These are phyloP conservation scores for Ernsta delagoae DNA, from an alignment of 2,888 invertebrate genomes.

Conservation along the genomic window DNA sequence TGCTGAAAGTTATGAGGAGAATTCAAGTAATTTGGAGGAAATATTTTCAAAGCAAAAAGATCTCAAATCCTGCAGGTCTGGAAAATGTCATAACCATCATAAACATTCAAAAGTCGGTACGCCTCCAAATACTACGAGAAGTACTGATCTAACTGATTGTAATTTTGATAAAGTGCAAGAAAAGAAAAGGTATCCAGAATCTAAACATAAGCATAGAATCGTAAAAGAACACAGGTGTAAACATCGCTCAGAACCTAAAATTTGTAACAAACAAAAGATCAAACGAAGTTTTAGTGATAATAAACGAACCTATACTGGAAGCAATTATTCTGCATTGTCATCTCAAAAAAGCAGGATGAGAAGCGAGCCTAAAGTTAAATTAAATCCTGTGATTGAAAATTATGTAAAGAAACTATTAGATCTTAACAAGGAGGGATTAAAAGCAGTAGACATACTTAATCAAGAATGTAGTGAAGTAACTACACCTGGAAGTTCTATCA, in stretches of 20 bases:
- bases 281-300: conserved; percentile 29
- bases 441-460: conserved; percentile 70
- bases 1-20: conserved; percentile 50
- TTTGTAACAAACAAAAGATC: conserved; percentile 33
- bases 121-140: conserved; percentile 61
- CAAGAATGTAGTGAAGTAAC: conserved; percentile 75
- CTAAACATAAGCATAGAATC: conserved; percentile 38
- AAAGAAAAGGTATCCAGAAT: conserved; percentile 23
- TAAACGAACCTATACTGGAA: conserved; percentile 14
- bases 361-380: conserved; percentile 39
- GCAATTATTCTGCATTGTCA: conserved; percentile 14
- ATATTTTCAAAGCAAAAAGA: conserved; percentile 40
- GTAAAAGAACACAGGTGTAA: conserved; percentile 46
- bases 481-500: conserved; percentile 78
- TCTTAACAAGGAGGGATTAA: conserved; percentile 68
- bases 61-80: conserved; percentile 52
- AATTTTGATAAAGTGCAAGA: conserved; percentile 36
- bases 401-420: conserved; percentile 71
- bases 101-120: conserved; percentile 45
- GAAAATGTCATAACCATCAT: conserved; percentile 36
- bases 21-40: conserved; percentile 29
- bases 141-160: conserved; percentile 40
- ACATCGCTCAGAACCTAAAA: conserved; percentile 41
- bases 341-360: conserved; percentile 34
- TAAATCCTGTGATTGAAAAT: conserved; percentile 65